Evolutionary conservation across 2,113 vertebrate genomes (phyloP).

Genomic region (Phainopepla nitens): DNA sequence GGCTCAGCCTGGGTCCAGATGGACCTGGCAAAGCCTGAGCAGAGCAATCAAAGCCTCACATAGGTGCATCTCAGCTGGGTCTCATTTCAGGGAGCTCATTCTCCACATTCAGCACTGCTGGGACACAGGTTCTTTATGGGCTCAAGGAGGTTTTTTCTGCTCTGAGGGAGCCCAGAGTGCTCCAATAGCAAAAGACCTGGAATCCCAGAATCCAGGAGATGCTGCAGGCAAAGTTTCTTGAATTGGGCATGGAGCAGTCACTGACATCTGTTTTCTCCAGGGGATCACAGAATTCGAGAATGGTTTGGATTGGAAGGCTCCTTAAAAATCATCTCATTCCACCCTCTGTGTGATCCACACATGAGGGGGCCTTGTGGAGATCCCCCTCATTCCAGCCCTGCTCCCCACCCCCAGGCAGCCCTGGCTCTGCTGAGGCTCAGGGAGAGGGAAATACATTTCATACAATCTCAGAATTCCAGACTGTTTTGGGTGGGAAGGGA

Average conservation of each 20-base stretch:
- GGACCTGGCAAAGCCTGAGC: background rate
- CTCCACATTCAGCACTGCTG: background rate
- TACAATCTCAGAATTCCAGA: background rate
- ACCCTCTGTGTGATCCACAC: background rate
- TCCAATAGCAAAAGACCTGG: background rate
- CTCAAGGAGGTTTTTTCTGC: background rate
- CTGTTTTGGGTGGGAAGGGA: background rate
- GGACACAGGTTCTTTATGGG: background rate
- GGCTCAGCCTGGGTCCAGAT: background rate
- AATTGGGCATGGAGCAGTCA: background rate
- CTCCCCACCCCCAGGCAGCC: background rate
- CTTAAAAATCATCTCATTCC: background rate
- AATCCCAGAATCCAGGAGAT: background rate
- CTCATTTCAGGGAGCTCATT: background rate
- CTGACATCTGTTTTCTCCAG: background rate
- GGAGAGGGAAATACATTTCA: background rate
- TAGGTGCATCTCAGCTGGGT: background rate
- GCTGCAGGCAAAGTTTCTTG: background rate
- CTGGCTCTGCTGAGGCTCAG: background rate
- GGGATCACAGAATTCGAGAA: background rate
- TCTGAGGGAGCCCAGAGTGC: background rate
- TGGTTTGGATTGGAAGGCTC: background rate
- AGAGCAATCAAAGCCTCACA: background rate
- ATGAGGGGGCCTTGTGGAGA: background rate
- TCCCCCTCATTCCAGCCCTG: background rate